Evolutionary conservation across 2,888 invertebrate species (phyloP), one percentile per base, ranked within the genome.

Genomic region (Pelosia muscerda): DNA sequence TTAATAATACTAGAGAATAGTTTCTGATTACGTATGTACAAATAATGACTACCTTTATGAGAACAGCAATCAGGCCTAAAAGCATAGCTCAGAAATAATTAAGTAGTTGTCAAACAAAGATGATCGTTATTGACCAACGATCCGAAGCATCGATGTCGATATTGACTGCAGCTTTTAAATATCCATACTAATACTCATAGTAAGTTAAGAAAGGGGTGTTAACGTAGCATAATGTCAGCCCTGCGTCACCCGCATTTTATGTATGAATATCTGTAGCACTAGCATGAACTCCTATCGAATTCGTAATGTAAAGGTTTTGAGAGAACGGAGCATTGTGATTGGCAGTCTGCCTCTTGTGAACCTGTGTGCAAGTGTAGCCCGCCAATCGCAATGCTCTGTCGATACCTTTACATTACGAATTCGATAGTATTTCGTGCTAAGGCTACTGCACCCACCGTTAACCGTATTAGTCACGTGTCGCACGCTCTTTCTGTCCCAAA

Each of bases 401-500:
- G n/a, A n/a, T n/a, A n/a, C n/a, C n/a, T n/a, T n/a, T n/a, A n/a
- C n/a, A n/a, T n/a, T n/a, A n/a, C n/a, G n/a, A n/a, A n/a, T n/a
- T n/a, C n/a, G n/a, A n/a, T n/a, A n/a, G n/a, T n/a, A n/a, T n/a
- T n/a, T n/a, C n/a, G n/a, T n/a, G n/a, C n/a, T n/a, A n/a, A n/a
- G n/a, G n/a, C n/a, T n/a, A n/a, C n/a, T 49, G 49, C 49, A 49
- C 49, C 49, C 49, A 5, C 49, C n/a, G 42, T n/a, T 19, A 9
- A 9, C 2, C 49, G 49, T 49, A n/a, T 19, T n/a, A n/a, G 49
- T 49, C 49, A 49, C 49, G 49, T 49, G 49, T 49, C n/a, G 49
- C 49, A 49, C 49, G 49, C 49, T 49, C 63, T 66, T 60, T 72
- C 63, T 66, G 65, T 22, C 19, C 60, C 53, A 77, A 49, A 71